phyloP scores from a whole-genome alignment of 2,113 vertebrate species.

The Nothocercus julius region DNA sequence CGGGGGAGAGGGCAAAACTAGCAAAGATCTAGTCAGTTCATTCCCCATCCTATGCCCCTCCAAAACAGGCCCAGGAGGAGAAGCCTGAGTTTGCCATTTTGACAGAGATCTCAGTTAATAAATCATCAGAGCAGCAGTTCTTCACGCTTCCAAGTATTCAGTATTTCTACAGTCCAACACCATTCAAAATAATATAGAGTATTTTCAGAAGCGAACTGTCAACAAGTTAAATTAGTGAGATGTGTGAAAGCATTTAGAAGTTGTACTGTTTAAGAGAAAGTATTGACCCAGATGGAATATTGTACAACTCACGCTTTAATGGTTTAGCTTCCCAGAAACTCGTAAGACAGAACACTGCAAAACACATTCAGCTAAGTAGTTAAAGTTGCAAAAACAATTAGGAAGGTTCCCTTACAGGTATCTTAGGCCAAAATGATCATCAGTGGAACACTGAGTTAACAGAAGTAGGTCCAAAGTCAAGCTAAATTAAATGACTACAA shows the following conservation, averaged over 20 bases:
- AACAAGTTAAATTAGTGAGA: neutral
- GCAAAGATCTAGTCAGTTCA: no score
- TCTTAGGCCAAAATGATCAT: neutral
- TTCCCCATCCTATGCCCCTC: neutral
- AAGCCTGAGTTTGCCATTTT: neutral
- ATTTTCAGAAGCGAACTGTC: neutral
- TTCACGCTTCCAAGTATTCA: neutral
- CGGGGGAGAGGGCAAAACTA: no score
- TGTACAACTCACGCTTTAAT: neutral
- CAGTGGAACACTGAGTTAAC: neutral
- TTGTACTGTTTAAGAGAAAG: neutral
- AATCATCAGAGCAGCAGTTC: neutral
- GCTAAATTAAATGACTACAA: neutral
- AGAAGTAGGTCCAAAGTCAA: neutral
- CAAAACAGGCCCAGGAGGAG: accelerated
- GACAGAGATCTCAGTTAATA: neutral
- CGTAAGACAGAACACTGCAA: neutral
- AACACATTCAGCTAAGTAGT: neutral
- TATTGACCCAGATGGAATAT: neutral
- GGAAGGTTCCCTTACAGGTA: neutral
- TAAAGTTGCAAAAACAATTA: constrained; percentile 13
- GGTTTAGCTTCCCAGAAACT: neutral
- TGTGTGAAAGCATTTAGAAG: neutral
- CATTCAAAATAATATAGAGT: neutral
- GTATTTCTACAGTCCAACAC: neutral